Percentiles rank a stretch among this genome's conserved stretches.
Conservation (phyloP, 2,797 vertebrate species). For the Neoniphon sammara region DNA sequence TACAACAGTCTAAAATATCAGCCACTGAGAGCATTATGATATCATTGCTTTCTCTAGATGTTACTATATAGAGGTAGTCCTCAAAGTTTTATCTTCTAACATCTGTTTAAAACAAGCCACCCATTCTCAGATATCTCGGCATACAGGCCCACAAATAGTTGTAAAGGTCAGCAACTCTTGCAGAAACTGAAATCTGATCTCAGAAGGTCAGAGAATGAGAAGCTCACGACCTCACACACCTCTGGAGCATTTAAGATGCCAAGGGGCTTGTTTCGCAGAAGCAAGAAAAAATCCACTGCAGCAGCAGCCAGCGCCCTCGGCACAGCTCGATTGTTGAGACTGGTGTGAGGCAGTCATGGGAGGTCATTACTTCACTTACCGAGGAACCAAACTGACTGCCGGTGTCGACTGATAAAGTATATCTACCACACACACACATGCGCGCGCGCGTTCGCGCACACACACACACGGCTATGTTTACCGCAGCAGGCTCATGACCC, state of each 20-base stretch:
- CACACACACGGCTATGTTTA: constrained; percentile 70
- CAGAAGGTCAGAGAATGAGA: constrained; percentile 56
- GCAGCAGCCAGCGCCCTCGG: neutral
- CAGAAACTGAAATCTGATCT: constrained; percentile 70
- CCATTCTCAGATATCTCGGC: constrained; percentile 28
- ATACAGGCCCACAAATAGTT: constrained; percentile 49
- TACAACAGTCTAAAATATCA: neutral
- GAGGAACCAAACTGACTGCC: constrained; percentile 53
- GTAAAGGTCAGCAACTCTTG: constrained; percentile 59
- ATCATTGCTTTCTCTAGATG: neutral
- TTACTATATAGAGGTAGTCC: neutral
- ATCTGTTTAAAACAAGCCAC: constrained; percentile 28
- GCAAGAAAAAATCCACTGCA: neutral
- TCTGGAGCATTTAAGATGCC: constrained; percentile 31
- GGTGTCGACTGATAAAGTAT: constrained; percentile 80
- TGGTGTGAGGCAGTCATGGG: constrained; percentile 17
- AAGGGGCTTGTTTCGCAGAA: constrained; percentile 4
- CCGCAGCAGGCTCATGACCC: constrained; percentile 65
- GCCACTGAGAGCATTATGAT: neutral
- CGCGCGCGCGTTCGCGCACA: neutral
- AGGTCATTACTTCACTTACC: constrained; percentile 38
- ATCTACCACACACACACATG: constrained; percentile 64
- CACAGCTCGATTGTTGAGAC: constrained; percentile 14
- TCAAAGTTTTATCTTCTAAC: constrained; percentile 1
- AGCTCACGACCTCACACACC: constrained; percentile 48